phyloP scores from a whole-genome alignment of 2,113 vertebrate genomes.

The Macroglossus sobrinus region DNA sequence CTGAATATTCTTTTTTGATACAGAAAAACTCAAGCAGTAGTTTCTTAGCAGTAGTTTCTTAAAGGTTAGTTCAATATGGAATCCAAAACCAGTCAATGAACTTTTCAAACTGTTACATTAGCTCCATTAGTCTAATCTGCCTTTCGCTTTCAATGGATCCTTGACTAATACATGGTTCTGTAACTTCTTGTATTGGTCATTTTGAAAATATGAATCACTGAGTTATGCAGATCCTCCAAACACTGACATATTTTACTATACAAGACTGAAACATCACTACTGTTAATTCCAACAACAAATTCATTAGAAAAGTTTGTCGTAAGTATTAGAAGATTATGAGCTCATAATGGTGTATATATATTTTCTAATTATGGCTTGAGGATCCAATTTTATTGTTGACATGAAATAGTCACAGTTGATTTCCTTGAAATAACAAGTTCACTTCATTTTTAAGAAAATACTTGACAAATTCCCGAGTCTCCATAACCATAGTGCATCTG shows the following conservation, averaged over 20 bases:
- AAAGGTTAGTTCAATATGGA: background rate
- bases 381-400: background rate
- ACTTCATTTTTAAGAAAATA: background rate
- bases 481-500: background rate
- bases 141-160: background rate
- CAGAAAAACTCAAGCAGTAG: background rate
- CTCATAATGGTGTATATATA: background rate
- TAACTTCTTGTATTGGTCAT: background rate
- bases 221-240: conserved; percentile 12
- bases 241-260: background rate
- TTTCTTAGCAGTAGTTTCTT: background rate
- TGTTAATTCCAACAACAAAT: background rate
- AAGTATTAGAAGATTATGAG: background rate
- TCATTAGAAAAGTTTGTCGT: background rate
- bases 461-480: background rate
- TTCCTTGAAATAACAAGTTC: background rate
- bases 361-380: background rate
- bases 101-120: background rate
- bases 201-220: background rate
- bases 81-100: background rate
- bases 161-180: background rate
- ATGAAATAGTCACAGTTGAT: background rate
- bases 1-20: background rate
- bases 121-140: background rate
- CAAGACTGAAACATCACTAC: background rate